A percentile compares a stretch with the other conserved stretches of the same genome.
phyloP scores from a whole-genome alignment of 2,113 vertebrate species.

The Leucopsar rothschildi region DNA sequence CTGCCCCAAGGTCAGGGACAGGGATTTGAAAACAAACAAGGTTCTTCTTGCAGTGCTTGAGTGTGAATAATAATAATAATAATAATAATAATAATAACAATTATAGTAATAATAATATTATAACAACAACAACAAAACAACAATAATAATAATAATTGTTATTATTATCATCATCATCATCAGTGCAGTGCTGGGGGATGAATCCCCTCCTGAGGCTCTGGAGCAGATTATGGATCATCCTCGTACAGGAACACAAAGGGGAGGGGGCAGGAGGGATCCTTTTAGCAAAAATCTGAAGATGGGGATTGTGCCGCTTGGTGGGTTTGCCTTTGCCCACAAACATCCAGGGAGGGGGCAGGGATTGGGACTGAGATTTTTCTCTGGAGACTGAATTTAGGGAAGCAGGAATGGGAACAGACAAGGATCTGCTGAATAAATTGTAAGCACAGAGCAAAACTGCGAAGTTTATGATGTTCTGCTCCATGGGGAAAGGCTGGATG shows the following conservation, averaged over 20 bases:
- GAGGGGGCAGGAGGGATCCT: background rate
- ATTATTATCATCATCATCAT: accelerated
- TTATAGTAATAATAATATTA: too few species aligned
- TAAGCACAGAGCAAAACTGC: background rate
- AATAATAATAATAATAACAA: too few species aligned
- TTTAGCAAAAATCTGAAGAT: background rate
- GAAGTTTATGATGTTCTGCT: background rate
- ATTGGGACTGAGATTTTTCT: background rate
- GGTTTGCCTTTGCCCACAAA: background rate
- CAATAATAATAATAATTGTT: background rate
- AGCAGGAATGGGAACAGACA: background rate
- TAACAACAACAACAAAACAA: too few species aligned
- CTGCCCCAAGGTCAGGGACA: background rate
- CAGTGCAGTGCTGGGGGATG: background rate
- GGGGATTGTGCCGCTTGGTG: background rate
- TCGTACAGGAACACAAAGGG: background rate
- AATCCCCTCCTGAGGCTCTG: background rate
- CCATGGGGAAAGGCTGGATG: background rate
- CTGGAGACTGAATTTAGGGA: background rate
- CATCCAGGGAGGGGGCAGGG: background rate
- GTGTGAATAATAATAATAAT: background rate
- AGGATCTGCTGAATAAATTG: background rate
- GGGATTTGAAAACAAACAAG: background rate
- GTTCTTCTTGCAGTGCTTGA: background rate
- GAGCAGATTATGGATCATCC: background rate